phyloP scores from a whole-genome alignment of 2,888 invertebrate species.

The Ganaspis brasiliensis region DNA sequence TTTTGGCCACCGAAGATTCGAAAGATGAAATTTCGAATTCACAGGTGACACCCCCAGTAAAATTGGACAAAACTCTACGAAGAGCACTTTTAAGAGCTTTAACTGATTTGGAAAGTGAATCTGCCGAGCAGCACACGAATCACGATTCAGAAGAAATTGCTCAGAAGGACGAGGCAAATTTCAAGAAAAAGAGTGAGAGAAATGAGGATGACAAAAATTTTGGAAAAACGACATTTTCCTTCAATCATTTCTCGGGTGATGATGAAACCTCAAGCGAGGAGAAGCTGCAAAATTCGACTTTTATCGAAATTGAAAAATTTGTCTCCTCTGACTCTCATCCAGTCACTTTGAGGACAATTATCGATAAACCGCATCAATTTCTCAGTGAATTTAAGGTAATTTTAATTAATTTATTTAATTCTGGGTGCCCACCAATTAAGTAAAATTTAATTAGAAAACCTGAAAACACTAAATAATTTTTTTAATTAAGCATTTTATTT shows the following conservation, averaged over 20 bases:
- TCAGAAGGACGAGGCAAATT: conserved; percentile 20
- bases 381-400: conserved; percentile 67
- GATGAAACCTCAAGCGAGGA: conserved; percentile 74
- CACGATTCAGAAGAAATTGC: conserved; percentile 54
- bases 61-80: conserved; percentile 88
- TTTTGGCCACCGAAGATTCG: conserved; percentile 59
- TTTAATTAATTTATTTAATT: too few species aligned
- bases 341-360: conserved; percentile 44
- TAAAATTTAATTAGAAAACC: too few species aligned
- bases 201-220: conserved; percentile 67
- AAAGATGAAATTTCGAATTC: conserved; percentile 56
- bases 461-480: too few species aligned
- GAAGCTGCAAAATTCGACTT: conserved; percentile 77
- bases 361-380: conserved; percentile 66
- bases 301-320: conserved; percentile 71
- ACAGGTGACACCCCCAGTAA: conserved; percentile 82
- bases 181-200: conserved; percentile 63
- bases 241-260: conserved; percentile 73
- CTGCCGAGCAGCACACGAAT: conserved; percentile 79
- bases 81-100: conserved; percentile 89
- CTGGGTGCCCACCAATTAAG: too few species aligned
- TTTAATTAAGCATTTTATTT: too few species aligned
- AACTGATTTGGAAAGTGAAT: conserved; percentile 87
- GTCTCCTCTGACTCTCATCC: conserved; percentile 55
- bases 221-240: conserved; percentile 64